A percentile compares a stretch with the other conserved stretches of the same genome.
These are phyloP conservation scores for Porites lutea DNA, from an alignment of 64 coral and sea anemone species.

Conservation along the genomic window DNA sequence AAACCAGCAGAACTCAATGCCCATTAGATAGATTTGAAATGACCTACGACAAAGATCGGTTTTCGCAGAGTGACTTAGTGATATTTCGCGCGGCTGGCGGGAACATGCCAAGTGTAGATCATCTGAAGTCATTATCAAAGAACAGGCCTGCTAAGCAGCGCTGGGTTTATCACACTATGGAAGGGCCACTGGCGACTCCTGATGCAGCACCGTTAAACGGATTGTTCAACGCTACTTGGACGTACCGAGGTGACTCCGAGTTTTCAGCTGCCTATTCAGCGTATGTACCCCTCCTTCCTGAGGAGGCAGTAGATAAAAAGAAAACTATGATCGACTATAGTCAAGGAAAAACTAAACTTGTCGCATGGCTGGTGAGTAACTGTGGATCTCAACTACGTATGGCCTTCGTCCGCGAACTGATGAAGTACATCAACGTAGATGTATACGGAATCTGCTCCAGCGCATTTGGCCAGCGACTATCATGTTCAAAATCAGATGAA, in stretches of 20 bases:
- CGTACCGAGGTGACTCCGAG: conserved; percentile 8
- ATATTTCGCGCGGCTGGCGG: background rate
- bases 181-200: background rate
- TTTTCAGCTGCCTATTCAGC: conserved; percentile 26
- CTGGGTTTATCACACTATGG: conserved; percentile 38
- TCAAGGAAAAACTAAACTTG: conserved; percentile 15
- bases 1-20: background rate
- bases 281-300: background rate
- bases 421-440: conserved; percentile 22
- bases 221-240: conserved; percentile 32
- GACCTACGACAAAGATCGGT: conserved; percentile 23
- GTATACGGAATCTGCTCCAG: background rate
- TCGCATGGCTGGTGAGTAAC: conserved; percentile 23
- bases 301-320: background rate
- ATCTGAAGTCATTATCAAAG: background rate
- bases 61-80: conserved; percentile 13
- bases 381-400: conserved; percentile 6
- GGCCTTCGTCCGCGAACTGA: background rate
- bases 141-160: background rate
- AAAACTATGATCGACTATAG: background rate
- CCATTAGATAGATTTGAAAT: conserved; percentile 18
- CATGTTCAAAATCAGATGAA: background rate
- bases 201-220: background rate
- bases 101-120: background rate
- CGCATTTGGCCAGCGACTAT: background rate